These are phyloP conservation scores for Iselma pallidipennis DNA, from an alignment of 2,888 invertebrate species.

Conservation along the genomic window DNA sequence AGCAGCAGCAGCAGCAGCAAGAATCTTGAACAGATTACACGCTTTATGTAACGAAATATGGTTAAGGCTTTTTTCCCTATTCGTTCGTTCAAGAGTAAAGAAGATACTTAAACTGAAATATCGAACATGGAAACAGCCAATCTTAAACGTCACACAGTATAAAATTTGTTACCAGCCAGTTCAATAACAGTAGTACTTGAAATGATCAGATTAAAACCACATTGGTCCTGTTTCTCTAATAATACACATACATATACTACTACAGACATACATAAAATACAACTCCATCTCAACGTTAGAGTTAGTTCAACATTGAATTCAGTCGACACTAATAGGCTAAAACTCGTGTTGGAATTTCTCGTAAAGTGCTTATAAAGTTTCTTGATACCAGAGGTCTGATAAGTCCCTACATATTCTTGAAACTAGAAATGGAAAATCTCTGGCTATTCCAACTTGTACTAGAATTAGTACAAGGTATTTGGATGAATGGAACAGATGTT, in stretches of 20 bases:
- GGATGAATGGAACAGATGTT: neutral
- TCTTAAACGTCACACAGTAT: neutral
- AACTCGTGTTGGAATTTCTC: conserved; percentile 9
- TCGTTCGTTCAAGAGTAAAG: neutral
- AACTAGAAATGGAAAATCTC: conserved; percentile 23
- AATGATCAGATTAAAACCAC: neutral
- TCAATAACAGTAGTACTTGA: no score
- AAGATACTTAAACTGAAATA: neutral
- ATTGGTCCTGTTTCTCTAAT: neutral
- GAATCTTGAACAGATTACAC: conserved; percentile 39
- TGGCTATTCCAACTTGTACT: conserved; percentile 24
- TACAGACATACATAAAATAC: no score
- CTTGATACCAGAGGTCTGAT: conserved; percentile 15
- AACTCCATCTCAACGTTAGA: neutral
- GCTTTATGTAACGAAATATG: conserved; percentile 35
- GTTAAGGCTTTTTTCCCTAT: conserved; percentile 4
- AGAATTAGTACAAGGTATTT: conserved; percentile 13
- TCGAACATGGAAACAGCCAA: neutral
- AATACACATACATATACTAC: no score
- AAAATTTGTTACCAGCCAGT: neutral
- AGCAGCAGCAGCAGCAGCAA: conserved; percentile 32
- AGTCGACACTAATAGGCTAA: neutral
- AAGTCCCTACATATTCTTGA: conserved; percentile 18
- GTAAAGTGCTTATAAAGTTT: conserved; percentile 23
- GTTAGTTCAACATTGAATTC: neutral